Base-by-base conservation (phyloP, 2,888 invertebrate genomes). In the Alsophila aescularia region DNA sequence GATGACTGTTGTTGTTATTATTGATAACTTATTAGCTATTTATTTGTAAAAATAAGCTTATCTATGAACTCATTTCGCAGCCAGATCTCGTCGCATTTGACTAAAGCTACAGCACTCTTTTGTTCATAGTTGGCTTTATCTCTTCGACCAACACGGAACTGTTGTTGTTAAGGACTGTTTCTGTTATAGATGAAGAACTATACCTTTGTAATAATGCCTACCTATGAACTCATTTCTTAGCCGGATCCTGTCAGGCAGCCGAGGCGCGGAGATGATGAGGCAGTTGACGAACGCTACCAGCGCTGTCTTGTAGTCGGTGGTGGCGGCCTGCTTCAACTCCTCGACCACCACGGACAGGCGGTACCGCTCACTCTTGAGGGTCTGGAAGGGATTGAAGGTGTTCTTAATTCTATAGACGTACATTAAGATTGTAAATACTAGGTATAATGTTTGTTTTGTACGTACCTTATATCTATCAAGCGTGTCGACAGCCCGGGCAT, bases 171-270 rank as follows among this genome's bases (percentile, higher is more conserved):
- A n/a, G n/a, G n/a, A n/a, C n/a, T n/a, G n/a, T n/a, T n/a, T n/a
- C n/a, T n/a, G n/a, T n/a, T n/a, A n/a, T n/a, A n/a, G n/a, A n/a
- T n/a, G n/a, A n/a, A n/a, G n/a, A n/a, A n/a, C n/a, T n/a, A n/a
- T n/a, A n/a, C n/a, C n/a, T n/a, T n/a, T n/a, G n/a, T n/a, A n/a
- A n/a, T n/a, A n/a, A n/a, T n/a, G n/a, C 93, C 94, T 85, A 98
- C 98, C 98, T 77, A 98, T 97, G 85, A 98, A 98, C 92, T 98
- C 98, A 81, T 98, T 98, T 73, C 99, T 93, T 64, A 98, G 95
- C 66, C 97, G 93, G 64, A 96, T 95, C 73, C 98, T 93, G 79
- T 98, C 98, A 66, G 96, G 96, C 62, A 98, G 93, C 55, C 96
- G 93, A 40, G 97, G 95, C 9, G 97, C 97, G 14, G 97, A 97